Base-by-base conservation (phyloP, 2,888 invertebrate genomes). In the Hylaea fasciaria region DNA sequence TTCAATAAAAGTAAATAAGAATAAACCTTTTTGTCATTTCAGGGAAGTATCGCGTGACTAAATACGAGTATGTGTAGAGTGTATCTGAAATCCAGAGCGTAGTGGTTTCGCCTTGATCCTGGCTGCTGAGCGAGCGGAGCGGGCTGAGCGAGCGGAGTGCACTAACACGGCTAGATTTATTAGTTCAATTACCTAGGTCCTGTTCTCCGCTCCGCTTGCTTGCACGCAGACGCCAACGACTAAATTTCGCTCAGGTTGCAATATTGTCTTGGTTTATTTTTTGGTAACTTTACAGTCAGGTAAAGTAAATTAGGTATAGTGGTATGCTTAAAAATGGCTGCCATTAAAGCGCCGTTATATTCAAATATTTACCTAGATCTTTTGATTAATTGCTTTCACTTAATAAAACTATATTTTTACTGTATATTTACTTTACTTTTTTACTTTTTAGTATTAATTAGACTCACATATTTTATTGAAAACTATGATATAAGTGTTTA, bases 101-200 rank as follows among this genome's bases (percentile, higher is more conserved):
- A 82, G 22, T 85, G 81, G 86, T 85, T 82, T 80, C 80, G 77
- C 83, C 81, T 84, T 86, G 87, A 87, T 86, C 85, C 85, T 81
- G 81, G 76, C 13, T 44, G 48, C 39, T 39, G 53, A 49, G 49
- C 59, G 13, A 37, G 12, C 47, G 49, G 22, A 52, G 53, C 44
- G 60, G 46, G 45, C 54, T 54, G 45, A 55, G 54, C 43, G 43
- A 44, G 44, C 44, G 44, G 13, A 35, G 44, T 83, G 86, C 64
- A 62, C 44, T 85, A 82, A 84, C 86, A 82, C 77, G 82, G 80
- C 84, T 84, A 89, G 91, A 91, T 91, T 91, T 91, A 91, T 91
- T 91, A 87, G 89, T 90, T 91, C 91, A 91, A 91, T 91, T 91
- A 91, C 86, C 89, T 82, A 80, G 79, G 76, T 79, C 81, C 83